Percentiles rank a stretch among this genome's conserved stretches.
Evolutionary conservation across 2,797 vertebrate genomes (phyloP).

Genomic region (Momotus momota): DNA sequence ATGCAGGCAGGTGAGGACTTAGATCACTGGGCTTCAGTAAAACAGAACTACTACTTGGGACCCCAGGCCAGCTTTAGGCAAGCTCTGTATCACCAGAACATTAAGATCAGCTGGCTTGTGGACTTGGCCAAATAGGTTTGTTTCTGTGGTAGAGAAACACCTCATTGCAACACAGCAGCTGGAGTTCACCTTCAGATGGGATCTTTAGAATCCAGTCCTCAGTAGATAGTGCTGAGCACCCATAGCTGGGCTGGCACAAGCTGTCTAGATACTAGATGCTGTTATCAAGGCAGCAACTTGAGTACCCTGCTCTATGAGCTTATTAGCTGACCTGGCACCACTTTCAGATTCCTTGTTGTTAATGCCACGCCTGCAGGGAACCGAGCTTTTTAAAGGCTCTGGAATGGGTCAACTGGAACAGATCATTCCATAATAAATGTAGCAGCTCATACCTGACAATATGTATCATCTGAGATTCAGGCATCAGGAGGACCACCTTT

Average conservation of each 20-base stretch:
- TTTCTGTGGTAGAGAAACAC: background rate
- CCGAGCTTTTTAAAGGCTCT: background rate
- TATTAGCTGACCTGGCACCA: background rate
- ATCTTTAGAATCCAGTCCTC: background rate
- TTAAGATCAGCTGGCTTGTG: background rate
- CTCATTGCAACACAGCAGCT: background rate
- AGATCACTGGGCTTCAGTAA: background rate
- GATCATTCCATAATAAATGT: background rate
- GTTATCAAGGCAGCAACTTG: background rate
- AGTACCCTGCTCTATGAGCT: background rate
- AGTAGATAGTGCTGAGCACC: background rate
- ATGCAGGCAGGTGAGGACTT: background rate
- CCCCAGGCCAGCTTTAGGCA: background rate
- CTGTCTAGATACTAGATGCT: background rate
- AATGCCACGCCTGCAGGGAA: background rate
- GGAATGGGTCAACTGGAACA: background rate
- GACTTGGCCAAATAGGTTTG: background rate
- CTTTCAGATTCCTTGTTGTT: conserved; percentile 20
- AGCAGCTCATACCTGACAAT: background rate
- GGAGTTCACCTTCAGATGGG: background rate
- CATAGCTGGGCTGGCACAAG: background rate
- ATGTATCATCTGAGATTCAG: background rate
- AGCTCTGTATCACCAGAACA: background rate
- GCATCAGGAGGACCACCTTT: background rate
- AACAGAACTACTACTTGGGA: background rate